A percentile compares a stretch with the other conserved stretches of the same genome.
These are phyloP conservation scores for Myotis davidii DNA, from an alignment of 2,113 vertebrate species.

Conservation along the genomic window DNA sequence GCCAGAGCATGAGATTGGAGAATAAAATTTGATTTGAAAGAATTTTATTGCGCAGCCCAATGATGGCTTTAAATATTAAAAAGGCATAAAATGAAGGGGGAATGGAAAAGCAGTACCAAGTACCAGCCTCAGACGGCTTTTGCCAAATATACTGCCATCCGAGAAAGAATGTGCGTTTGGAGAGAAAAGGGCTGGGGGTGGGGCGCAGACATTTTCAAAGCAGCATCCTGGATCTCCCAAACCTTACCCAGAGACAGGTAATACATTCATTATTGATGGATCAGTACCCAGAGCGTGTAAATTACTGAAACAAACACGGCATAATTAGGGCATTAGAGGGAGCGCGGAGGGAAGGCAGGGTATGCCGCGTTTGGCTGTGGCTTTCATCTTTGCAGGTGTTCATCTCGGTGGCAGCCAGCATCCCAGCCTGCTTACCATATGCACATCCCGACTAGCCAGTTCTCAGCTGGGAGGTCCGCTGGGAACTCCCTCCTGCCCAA, in stretches of 20 bases:
- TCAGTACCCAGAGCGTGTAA: conserved; percentile 79
- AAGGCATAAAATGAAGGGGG: conserved; percentile 63
- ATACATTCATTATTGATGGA: conserved; percentile 79
- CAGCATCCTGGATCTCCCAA: conserved; percentile 58
- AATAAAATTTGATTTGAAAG: conserved; percentile 67
- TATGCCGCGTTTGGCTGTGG: conserved; percentile 80
- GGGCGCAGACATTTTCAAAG: not conserved
- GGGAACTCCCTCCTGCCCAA: conserved; percentile 80
- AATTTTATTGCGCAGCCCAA: conserved; percentile 54
- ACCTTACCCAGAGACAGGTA: conserved; percentile 76
- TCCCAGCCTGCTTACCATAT: conserved; percentile 90
- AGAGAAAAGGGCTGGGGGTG: not conserved
- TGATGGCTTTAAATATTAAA: conserved; percentile 75
- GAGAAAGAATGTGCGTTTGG: not conserved
- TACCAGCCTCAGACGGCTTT: conserved; percentile 35
- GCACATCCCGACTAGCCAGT: conserved; percentile 89
- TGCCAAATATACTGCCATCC: conserved; percentile 49
- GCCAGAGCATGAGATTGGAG: not conserved
- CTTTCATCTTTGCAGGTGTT: conserved; percentile 88
- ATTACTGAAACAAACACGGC: conserved; percentile 82
- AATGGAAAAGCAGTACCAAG: not conserved
- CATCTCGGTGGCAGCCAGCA: conserved; percentile 85
- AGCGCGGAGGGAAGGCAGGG: conserved; percentile 65
- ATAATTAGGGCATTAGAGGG: conserved; percentile 79
- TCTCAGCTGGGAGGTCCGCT: conserved; percentile 86